Percentiles rank a stretch among this genome's conserved stretches.
Conservation (phyloP, 2,888 invertebrate genomes). For the Harpalus rufipes region DNA sequence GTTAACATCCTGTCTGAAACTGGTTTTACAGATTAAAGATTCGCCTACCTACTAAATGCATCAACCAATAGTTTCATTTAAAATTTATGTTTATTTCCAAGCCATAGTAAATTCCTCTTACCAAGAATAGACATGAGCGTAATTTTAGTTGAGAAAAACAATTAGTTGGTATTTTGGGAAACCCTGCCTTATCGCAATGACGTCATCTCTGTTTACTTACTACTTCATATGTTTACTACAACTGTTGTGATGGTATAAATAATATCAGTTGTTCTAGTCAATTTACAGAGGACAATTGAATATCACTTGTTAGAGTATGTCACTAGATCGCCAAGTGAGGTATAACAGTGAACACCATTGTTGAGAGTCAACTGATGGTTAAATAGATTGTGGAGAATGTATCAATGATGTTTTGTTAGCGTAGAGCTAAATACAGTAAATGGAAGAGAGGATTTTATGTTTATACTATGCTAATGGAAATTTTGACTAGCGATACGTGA, state of each 20-base stretch:
- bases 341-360: conserved; percentile 27
- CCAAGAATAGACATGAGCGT: background rate
- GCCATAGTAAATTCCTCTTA: background rate
- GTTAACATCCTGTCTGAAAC: background rate
- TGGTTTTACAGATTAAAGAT: background rate
- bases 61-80: background rate
- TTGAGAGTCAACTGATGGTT: conserved; percentile 15
- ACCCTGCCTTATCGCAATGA: conserved; percentile 11
- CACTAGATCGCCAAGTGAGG: conserved; percentile 22
- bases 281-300: conserved; percentile 13
- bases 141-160: conserved; percentile 14
- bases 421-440: background rate
- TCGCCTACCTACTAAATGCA: background rate
- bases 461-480: background rate
- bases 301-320: conserved; percentile 35
- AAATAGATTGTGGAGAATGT: conserved; percentile 13
- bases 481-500: background rate
- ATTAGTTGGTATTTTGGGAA: conserved; percentile 21
- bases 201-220: background rate
- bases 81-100: background rate
- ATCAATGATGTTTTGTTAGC: conserved; percentile 19
- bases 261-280: conserved; percentile 8
- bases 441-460: background rate
- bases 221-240: conserved; percentile 22
- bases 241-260: conserved; percentile 4